Conservation (phyloP, 2,113 vertebrate genomes). For the Pardalotus punctatus region DNA sequence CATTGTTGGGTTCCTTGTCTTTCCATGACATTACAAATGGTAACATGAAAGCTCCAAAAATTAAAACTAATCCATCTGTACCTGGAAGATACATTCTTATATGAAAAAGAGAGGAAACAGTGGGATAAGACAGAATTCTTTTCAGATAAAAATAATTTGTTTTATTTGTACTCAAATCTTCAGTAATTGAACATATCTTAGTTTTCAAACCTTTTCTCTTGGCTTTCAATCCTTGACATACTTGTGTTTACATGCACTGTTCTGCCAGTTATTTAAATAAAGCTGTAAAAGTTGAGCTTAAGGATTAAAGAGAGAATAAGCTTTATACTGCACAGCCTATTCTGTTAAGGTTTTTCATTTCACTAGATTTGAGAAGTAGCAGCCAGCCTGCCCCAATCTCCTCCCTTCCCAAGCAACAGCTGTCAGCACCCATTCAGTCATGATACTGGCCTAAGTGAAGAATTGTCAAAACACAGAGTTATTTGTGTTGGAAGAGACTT, state of each 20-base stretch:
- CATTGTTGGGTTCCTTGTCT: background rate
- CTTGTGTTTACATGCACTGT: background rate
- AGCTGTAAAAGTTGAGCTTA: background rate
- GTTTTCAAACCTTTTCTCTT: background rate
- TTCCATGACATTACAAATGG: background rate
- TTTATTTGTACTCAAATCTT: background rate
- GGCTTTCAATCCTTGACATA: background rate
- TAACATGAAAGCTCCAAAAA: background rate
- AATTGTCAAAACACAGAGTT: background rate
- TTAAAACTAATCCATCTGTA: background rate
- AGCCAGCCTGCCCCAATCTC: background rate
- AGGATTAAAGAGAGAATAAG: background rate
- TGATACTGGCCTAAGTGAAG: background rate
- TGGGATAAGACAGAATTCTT: background rate
- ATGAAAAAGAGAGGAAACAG: background rate
- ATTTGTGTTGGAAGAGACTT: background rate
- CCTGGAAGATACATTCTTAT: background rate
- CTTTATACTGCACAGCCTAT: background rate
- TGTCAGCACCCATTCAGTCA: background rate
- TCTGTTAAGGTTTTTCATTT: background rate
- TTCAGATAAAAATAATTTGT: background rate
- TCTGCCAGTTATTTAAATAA: background rate
- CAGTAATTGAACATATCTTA: background rate
- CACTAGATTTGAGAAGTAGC: background rate
- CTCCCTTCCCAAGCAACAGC: background rate